Conservation (phyloP, 2,888 invertebrate genomes). For the Cephus runcator region DNA sequence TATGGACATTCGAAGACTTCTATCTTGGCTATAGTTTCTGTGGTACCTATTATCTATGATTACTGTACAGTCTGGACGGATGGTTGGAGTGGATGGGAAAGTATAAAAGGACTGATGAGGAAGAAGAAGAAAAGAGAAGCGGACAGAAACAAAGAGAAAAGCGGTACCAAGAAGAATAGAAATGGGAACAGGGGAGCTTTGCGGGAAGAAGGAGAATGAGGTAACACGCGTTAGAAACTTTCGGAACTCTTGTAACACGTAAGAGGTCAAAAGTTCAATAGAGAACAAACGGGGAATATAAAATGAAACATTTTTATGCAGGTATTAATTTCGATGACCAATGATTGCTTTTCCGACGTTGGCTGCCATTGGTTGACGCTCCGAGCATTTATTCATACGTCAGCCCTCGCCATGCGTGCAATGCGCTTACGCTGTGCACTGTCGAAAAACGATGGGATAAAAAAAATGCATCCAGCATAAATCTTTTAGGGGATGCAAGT, state of each 20-base stretch:
- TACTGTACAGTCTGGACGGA: background rate
- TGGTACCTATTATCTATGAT: background rate
- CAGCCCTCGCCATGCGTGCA: background rate
- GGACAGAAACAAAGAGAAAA: slow-evolving; percentile 1
- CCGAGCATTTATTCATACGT: background rate
- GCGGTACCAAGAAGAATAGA: slow-evolving; percentile 4
- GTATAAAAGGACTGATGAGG: background rate
- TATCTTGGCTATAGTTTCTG: background rate
- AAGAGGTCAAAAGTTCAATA: background rate
- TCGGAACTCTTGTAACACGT: background rate
- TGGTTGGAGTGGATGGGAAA: background rate
- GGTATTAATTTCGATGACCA: background rate
- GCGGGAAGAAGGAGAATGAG: slow-evolving; percentile 3
- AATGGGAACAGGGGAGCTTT: slow-evolving; percentile 3
- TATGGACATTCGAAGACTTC: background rate
- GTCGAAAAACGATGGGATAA: background rate
- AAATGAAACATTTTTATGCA: background rate
- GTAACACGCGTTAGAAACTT: slow-evolving; percentile 4
- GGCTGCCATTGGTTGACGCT: background rate
- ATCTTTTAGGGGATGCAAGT: background rate
- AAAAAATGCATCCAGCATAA: background rate
- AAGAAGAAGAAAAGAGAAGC: slow-evolving; percentile 1
- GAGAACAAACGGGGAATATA: background rate
- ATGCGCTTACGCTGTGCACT: background rate
- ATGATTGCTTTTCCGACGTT: background rate